Base-by-base conservation (phyloP, 2,888 invertebrate genomes). In the Thecocarcelia acutangulata region DNA sequence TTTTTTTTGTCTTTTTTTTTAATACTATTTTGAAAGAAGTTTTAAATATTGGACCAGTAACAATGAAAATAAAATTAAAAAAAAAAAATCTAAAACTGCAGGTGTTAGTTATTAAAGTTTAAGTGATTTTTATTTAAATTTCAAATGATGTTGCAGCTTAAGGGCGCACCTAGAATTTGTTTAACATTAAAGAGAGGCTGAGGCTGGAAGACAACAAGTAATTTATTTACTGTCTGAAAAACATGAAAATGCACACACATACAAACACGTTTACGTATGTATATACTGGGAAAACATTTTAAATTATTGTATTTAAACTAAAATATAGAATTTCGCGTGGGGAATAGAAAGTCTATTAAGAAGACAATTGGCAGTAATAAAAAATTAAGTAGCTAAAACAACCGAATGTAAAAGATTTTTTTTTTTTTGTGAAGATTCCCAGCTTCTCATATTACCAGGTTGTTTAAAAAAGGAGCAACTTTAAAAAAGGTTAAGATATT, bases 71-170 rank as follows among this genome's bases (percentile, higher is more conserved):
- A 46, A 59, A 21, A 42, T 2, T 21, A 19, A 33, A 63, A 4
- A 15, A 33, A 3, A 19, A 0, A 37, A 40, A n/a, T 48, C 17
- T 40, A 1, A 64, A 64, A 48, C 58, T 79, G 78, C 78, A 79
- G 78, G 72, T 79, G 78, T 68, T 73, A 42, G 50, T 42, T 70
- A 56, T 58, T 28, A 59, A 78, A 59, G 33, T 72, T 73, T 46
- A 44, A 58, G 19, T 64, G 17, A 28, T 63, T 72, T 70, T 52
- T 54, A 44, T 61, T 76, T 54, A 13, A 63, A 56, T 61, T 46
- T n/a, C 37, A 54, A 24, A 56, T 48, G 5, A 59, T 54, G 40
- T 5, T 48, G 54, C 37, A 24, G 17, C n/a, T 50, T 28, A 52
- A 69, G 33, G 76, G 37, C 69, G 46, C 76, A 54, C 69, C 69